Base-by-base conservation (phyloP, 1,140 invertebrate genomes). In the Cepaea nemoralis region DNA sequence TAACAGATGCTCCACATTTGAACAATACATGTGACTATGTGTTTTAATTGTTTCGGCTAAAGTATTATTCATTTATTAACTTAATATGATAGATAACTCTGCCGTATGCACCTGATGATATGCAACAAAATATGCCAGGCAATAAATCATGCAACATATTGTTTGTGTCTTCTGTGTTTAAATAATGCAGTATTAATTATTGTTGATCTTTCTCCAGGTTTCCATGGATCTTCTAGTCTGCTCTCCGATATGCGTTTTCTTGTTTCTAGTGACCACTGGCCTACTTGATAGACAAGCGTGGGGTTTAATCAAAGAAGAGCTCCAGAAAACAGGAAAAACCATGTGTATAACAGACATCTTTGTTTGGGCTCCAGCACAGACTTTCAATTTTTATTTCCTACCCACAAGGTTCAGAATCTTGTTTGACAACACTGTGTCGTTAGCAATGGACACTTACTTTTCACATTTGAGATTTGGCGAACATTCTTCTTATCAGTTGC, bases 381-480 rank as follows among this genome's bases (percentile, higher is more conserved):
- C 95, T 35, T 92, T 97, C n/a, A 98, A 98, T 91, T 98, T 98
- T 91, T 97, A 95, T 90, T 94, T 96, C 86, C 90, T 98, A 83
- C 96, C 96, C n/a, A 94, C 94, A 10, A 94, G 93, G 87, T 98
- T 94, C 91, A 93, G 97, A 87, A 95, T 98, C 37, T 92, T 97
- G n/a, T 98, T 97, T 91, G 97, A 98, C 89, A 98, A 96, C 91
- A 94, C 94, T 14, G 95, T 98, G 89, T 97, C 96, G 39, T 92
- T 98, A 88, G 95, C 96, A 14, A 97, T 97, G 92, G 97, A 98
- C 91, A 92, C 97, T 55, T 97, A 97, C 88, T 96, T 96, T 24
- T 97, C 96, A 39, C 94, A 96, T 91, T 94, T 98, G 27, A 96
- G 96, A 77, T 87, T 86, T 75, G 83, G 50, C n/a, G 50, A 55